Conservation (phyloP, 2,113 vertebrate species). For the Setophaga kirtlandii region DNA sequence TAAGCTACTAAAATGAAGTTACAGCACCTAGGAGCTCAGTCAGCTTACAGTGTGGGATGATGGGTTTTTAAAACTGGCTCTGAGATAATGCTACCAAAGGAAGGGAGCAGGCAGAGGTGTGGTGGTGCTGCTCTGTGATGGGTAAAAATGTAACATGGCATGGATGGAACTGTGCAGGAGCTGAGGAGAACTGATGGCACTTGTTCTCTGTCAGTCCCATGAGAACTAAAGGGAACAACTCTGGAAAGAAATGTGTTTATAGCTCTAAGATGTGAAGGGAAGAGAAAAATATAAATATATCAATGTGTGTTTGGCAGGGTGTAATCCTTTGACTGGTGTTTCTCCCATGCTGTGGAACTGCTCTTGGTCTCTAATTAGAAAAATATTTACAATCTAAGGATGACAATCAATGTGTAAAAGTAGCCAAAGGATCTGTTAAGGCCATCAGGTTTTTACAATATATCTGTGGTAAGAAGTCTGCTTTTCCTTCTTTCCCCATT, state of each 20-base stretch:
- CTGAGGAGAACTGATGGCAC: neutral
- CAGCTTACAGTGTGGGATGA: constrained; percentile 62
- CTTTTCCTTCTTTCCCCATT: neutral
- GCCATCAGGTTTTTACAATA: neutral
- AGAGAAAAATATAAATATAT: neutral
- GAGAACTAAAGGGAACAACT: neutral
- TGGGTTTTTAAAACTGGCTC: constrained; percentile 55
- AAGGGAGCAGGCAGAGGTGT: neutral
- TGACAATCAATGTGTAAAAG: neutral
- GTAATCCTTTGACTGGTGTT: neutral
- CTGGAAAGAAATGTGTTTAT: neutral
- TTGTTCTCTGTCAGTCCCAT: neutral
- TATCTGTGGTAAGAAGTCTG: neutral
- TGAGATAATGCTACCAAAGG: neutral
- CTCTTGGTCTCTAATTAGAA: neutral
- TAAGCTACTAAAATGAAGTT: constrained; percentile 78
- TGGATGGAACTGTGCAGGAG: neutral
- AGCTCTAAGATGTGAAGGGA: neutral
- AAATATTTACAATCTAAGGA: neutral
- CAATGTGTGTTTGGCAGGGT: neutral
- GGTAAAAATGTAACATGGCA: neutral
- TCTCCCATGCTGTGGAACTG: neutral
- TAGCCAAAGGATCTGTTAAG: neutral
- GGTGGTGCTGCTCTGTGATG: neutral
- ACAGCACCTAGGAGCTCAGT: constrained; percentile 74